Conservation (phyloP, 2,113 vertebrate species). For the Lophius piscatorius region DNA sequence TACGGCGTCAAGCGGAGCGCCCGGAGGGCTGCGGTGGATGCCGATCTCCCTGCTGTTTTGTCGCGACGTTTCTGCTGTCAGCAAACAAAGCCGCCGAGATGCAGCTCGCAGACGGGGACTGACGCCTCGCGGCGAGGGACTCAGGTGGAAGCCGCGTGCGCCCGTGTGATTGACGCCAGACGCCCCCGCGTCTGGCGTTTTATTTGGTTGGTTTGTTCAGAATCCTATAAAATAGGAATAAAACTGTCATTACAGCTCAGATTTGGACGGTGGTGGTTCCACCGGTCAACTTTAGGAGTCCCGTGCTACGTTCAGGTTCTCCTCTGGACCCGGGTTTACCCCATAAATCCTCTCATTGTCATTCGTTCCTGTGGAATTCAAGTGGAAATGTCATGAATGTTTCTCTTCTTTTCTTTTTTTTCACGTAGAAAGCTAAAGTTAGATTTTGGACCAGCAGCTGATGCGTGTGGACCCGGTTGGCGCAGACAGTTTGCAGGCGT, state of each 20-base stretch:
- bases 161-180: constrained; percentile 50
- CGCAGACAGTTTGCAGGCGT: constrained; percentile 44
- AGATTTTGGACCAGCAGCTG: neutral
- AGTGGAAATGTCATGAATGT: neutral
- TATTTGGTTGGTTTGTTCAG: no score
- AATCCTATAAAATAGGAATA: no score
- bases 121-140: constrained; percentile 52
- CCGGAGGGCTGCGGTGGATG: constrained; percentile 55
- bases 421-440: no score
- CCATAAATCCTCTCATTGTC: no score
- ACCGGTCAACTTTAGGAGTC: no score
- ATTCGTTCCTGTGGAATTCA: no score
- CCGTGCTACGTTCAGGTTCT: no score
- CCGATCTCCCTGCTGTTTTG: constrained; percentile 64
- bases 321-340: no score
- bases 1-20: constrained; percentile 60
- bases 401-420: neutral
- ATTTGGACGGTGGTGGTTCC: no score
- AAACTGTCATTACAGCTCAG: no score
- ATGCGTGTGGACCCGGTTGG: neutral
- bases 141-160: constrained; percentile 49
- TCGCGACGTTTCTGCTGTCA: constrained; percentile 55
- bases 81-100: constrained; percentile 59
- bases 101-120: constrained; percentile 38
- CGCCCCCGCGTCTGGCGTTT: constrained; percentile 30